Evolutionary conservation across 1,140 invertebrate species (phyloP), one percentile per base, ranked within the genome.

Genomic region (Elysia chlorotica): DNA sequence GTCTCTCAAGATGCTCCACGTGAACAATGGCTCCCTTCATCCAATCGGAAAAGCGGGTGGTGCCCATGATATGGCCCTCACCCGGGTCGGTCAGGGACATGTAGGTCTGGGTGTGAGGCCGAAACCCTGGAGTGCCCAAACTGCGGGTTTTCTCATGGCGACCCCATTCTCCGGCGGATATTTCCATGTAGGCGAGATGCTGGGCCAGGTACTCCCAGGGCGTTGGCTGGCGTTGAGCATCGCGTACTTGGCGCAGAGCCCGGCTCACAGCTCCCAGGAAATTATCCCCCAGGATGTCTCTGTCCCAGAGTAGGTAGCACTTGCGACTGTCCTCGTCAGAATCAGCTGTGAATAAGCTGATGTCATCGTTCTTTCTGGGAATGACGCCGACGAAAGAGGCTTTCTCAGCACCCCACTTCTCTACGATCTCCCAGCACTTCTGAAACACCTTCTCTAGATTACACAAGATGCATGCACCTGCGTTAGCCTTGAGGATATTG

Each of bases 61-160:
- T 81, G 0, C 80, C 80, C 61, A 79, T 68, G 21, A 79, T 74
- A 57, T 81, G 79, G 19, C 79, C 78, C 23, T 81, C 79, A 4
- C 79, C 79, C 2, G 79, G 79, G 62, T 81, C 78, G n/a, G 79
- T 81, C 10, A 81, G 59, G 30, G 79, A 81, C 79, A 81, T 78
- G 66, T 81, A 81, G 17, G 80, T 81, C 68, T 81, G 80, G 21
- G 78, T 76, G 41, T 79, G 67, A 1, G 78, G 78, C 19, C 78
- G 65, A 61, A 79, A 81, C 1, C 80, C 80, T 2, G 80, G 78
- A 30, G 80, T 76, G 3, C 80, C 80, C 31, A 79, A 65, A 19
- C 73, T 41, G 19, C 73, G 65, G 19, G 67, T 36, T 17, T 54
- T 57, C 4, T 75, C 62, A 3, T 73, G 61, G 2, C 35, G 53